Evolutionary conservation across 2,113 vertebrate genomes (phyloP).

Genomic region (Scomber colias): DNA sequence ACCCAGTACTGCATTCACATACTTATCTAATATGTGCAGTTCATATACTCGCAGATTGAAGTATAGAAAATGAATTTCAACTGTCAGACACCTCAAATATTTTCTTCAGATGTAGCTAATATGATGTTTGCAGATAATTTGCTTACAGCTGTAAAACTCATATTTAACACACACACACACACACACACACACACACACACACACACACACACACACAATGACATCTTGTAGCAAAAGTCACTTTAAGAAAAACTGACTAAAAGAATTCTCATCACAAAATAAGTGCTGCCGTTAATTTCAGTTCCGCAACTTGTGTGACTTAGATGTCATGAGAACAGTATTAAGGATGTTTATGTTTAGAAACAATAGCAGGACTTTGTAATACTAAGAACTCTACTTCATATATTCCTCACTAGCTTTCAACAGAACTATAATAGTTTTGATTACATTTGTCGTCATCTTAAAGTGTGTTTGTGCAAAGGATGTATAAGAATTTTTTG

Average conservation of each 20-base stretch:
- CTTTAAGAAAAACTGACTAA: background rate
- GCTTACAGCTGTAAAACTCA: background rate
- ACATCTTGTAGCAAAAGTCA: background rate
- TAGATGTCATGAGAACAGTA: background rate
- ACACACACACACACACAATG: too few species aligned
- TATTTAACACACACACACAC: background rate
- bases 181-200: too few species aligned
- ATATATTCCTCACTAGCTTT: conserved; percentile 9
- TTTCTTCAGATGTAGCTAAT: background rate
- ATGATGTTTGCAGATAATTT: background rate
- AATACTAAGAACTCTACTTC: background rate
- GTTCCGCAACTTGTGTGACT: background rate
- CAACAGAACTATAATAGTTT: background rate
- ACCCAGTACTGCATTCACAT: background rate
- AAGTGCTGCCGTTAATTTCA: background rate
- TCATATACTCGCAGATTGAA: too few species aligned
- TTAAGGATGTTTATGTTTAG: background rate
- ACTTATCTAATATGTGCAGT: background rate
- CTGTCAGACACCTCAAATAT: too few species aligned
- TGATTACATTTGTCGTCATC: background rate
- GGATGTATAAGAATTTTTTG: background rate
- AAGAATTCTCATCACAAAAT: background rate
- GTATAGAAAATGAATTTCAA: too few species aligned
- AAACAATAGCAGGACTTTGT: background rate
- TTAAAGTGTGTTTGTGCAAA: background rate